Evolutionary conservation across 2,888 invertebrate species (phyloP), one percentile per base, ranked within the genome.

Genomic region (Eupeodes luniger): DNA sequence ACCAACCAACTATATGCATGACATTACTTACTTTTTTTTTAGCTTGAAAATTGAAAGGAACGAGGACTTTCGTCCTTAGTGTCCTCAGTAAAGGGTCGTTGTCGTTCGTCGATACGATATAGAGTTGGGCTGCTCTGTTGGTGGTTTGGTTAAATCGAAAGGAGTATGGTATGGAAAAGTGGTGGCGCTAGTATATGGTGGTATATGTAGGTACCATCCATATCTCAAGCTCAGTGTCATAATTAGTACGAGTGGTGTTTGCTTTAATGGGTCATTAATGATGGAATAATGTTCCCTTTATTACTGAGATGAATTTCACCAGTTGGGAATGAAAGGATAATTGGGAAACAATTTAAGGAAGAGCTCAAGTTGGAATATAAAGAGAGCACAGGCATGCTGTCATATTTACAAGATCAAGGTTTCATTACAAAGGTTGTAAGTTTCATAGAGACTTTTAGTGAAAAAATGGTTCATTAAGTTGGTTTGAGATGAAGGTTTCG

Each of bases 181-280:
- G n/a, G 16, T 49, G 40, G 57, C 19, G 36, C n/a, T 49, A 11
- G 49, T 51, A 9, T 5, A 40, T 40, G 40, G 4, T 40, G 77
- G 57, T 44, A 53, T 64, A 19, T 1, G 19, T 19, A 9, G 40
- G 36, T 36, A 6, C 7, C 40, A 40, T 40, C 40, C 81, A 77
- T 85, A 81, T 81, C 85, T 77, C 81, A 85, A 34, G 66, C 77
- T 81, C 77, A 61, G 70, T 62, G 74, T 59, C 66, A 85, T 81
- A 85, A 85, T 85, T 85, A 85, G 70, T 44, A 62, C 53, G 77
- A 81, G 59, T 81, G 77, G 77, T 85, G 81, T 85, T 85, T 61
- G 57, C 72, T 61, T 77, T 85, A 85, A 85, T 85, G 85, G 81
- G 72, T 77, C 81, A 85, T 85, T 85, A 85, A 85, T 85, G 85